Percentiles rank a stretch among this genome's conserved stretches.
phyloP scores from a whole-genome alignment of 2,113 vertebrate species.

The Lynx canadensis region DNA sequence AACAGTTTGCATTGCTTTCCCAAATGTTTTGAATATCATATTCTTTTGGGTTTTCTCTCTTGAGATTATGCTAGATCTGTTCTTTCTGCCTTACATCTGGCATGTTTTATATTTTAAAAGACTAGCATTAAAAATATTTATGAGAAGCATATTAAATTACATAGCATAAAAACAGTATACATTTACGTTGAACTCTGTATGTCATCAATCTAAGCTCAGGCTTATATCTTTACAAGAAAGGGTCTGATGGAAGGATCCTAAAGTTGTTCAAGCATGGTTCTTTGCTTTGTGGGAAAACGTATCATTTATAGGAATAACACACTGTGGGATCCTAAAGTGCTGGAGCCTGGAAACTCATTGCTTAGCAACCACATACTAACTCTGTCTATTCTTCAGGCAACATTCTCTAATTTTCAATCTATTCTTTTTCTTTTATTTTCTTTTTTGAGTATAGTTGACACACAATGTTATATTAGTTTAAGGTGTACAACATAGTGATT shows the following conservation, averaged over 20 bases:
- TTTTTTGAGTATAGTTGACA: not conserved
- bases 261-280: not conserved
- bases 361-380: not conserved
- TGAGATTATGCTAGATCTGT: not conserved
- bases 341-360: not conserved
- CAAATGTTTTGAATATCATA: not conserved
- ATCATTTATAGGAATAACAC: not conserved
- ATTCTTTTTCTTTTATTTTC: not conserved
- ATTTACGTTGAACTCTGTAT: not conserved
- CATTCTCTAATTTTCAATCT: not conserved
- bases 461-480: not conserved
- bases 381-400: not conserved
- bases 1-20: not conserved
- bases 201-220: not conserved
- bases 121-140: not conserved
- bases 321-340: not conserved
- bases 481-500: not conserved
- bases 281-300: not conserved
- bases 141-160: not conserved
- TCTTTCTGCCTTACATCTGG: not conserved
- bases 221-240: not conserved
- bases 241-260: not conserved
- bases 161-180: not conserved
- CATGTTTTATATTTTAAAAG: slow-evolving; percentile 11
- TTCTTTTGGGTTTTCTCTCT: slow-evolving; percentile 15